Evolutionary conservation across 2,888 invertebrate genomes (phyloP), one percentile per base, ranked within the genome.

Genomic region (Melolontha melolontha): DNA sequence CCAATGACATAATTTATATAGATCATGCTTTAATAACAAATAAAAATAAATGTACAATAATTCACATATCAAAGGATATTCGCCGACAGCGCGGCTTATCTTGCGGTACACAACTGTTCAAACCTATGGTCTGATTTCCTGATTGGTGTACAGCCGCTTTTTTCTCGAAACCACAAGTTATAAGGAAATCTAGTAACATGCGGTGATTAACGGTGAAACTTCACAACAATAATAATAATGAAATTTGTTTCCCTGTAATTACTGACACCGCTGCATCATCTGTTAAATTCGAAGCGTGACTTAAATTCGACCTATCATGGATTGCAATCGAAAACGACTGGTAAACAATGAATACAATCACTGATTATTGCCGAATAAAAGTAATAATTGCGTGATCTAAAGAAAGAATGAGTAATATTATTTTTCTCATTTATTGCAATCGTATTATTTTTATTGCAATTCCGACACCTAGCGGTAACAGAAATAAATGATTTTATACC

Each of bases 231-330:
- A 17, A 22, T 27, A n/a, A 17, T 16, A 16, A 22, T n/a, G 47
- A 17, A 64, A 64, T 14, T 29, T 29, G 50, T 44, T 66, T 66
- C 55, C 39, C 55, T 50, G 57, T 55, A 55, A 55, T 55, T 17
- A 11, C 6, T n/a, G 27, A n/a, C 27, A 22, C 50, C 54, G 11
- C 55, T 41, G 12, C 51, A 55, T 55, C 55, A 55, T 22, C 11
- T 16, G 40, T 55, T 55, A 55, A 41, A 29, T 55, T 55, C 40
- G 22, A 55, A 55, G 17, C 40, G 55, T 55, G 55, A 55, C 55
- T 16, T 41, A 55, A 40, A 55, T 17, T 17, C 41, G 55, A 16
- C 17, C 41, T 22, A 17, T 55, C 16, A 22, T 11, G 55, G 39
- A 55, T 40, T 41, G 11, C 12, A 47, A 47, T 14, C 12, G 44